A percentile compares a stretch with the other conserved stretches of the same genome.
These are phyloP conservation scores for Drosophila mulleri DNA, from an alignment of 2,888 invertebrate species.

Conservation along the genomic window DNA sequence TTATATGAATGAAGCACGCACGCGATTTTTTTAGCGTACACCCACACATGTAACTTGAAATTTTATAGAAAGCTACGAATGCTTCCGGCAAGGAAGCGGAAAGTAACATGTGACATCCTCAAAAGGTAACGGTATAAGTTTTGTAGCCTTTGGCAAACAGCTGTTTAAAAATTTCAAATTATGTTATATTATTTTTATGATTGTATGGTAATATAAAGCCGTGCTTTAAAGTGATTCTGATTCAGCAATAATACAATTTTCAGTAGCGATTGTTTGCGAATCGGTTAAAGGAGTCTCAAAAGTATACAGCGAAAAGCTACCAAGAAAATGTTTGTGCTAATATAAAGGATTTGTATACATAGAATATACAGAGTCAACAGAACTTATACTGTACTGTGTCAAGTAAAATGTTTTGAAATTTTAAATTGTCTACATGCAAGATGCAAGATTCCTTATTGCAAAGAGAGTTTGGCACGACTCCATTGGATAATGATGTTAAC, in stretches of 20 bases:
- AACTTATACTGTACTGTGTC: not conserved
- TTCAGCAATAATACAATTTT: constrained; percentile 13
- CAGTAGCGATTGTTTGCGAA: not conserved
- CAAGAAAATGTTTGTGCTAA: too few relatives aligned
- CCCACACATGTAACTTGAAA: constrained; percentile 17
- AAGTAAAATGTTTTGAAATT: not conserved
- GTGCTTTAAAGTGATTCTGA: constrained; percentile 7
- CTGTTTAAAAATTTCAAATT: constrained; percentile 4
- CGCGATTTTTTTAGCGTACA: constrained; percentile 44
- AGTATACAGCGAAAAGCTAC: not conserved
- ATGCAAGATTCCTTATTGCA: constrained; percentile 28
- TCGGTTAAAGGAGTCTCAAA: constrained; percentile 6
- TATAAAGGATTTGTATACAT: too few relatives aligned
- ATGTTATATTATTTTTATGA: not conserved
- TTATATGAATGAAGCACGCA: constrained; percentile 67
- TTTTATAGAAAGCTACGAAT: constrained; percentile 46
- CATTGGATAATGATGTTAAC: constrained; percentile 64
- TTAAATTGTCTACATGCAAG: not conserved
- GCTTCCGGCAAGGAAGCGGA: constrained; percentile 65
- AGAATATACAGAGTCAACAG: not conserved
- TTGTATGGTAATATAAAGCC: too few relatives aligned
- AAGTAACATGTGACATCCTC: constrained; percentile 34
- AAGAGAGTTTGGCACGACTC: not conserved
- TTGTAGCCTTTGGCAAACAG: constrained; percentile 22
- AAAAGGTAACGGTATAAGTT: constrained; percentile 25